These are phyloP conservation scores for Alfaro cultratus DNA, from an alignment of 2,797 vertebrate species.

Conservation along the genomic window DNA sequence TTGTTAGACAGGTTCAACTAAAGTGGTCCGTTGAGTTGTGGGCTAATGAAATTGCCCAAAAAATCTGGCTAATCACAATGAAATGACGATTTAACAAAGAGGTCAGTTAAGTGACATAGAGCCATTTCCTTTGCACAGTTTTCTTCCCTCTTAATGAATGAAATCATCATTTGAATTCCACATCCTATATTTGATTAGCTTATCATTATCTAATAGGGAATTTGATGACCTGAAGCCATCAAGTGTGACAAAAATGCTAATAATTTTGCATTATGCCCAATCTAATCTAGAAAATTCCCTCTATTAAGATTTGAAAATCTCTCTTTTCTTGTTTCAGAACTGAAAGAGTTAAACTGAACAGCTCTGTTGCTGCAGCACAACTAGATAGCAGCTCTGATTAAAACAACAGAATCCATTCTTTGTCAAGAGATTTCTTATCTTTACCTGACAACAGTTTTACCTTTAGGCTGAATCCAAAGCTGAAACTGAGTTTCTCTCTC, in stretches of 20 bases:
- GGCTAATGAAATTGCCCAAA: background rate
- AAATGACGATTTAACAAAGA: background rate
- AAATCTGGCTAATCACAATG: background rate
- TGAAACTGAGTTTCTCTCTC: constrained; percentile 7
- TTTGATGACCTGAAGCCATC: background rate
- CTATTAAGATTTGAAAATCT: background rate
- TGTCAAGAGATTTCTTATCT: constrained; percentile 16
- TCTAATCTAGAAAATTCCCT: constrained; percentile 10
- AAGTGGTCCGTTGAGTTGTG: background rate
- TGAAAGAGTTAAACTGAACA: constrained; percentile 44
- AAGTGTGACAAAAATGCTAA: background rate
- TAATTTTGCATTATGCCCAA: background rate
- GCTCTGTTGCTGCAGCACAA: constrained; percentile 39
- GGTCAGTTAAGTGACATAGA: background rate
- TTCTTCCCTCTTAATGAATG: background rate
- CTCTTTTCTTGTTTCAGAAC: constrained; percentile 17
- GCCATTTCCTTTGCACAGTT: background rate
- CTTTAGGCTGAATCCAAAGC: constrained; percentile 26
- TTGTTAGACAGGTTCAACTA: background rate
- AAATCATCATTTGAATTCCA: background rate
- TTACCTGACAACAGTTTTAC: constrained; percentile 21
- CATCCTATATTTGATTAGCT: background rate
- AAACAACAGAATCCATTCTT: constrained; percentile 32
- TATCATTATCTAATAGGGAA: background rate
- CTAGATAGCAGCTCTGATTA: constrained; percentile 37